Evolutionary conservation across 1,140 invertebrate genomes (phyloP).

Genomic region (Magallana gigas): DNA sequence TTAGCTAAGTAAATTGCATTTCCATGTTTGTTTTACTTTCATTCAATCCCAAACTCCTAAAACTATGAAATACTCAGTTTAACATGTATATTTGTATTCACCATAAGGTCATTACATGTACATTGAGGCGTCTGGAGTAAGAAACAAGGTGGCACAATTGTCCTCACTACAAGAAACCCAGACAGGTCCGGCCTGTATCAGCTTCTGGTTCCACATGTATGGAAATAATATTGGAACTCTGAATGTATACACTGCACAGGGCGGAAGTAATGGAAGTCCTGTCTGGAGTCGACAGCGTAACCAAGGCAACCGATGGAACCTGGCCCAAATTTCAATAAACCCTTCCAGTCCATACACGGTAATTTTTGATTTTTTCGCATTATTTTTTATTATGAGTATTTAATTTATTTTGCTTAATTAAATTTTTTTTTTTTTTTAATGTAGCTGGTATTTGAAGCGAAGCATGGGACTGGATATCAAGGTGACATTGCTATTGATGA

Average conservation of each 20-base stretch:
- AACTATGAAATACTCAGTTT: too few relatives aligned
- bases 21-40: neutral
- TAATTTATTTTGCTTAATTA: neutral
- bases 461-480: conserved; percentile 60
- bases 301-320: conserved; percentile 74
- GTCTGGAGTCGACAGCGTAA: conserved; percentile 69
- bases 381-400: neutral
- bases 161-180: conserved; percentile 33
- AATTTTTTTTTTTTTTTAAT: neutral
- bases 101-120: conserved; percentile 70
- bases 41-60: too few relatives aligned
- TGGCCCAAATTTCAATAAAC: conserved; percentile 61
- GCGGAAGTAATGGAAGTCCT: conserved; percentile 53
- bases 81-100: too few relatives aligned
- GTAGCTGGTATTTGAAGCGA: conserved; percentile 59
- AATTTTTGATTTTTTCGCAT: neutral
- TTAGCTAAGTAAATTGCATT: neutral
- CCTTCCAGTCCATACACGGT: conserved; percentile 52
- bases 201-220: conserved; percentile 88
- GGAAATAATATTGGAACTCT: conserved; percentile 77
- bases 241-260: conserved; percentile 65
- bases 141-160: conserved; percentile 66
- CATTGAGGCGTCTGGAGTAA: conserved; percentile 68
- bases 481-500: conserved; percentile 77
- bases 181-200: conserved; percentile 58